Evolutionary conservation across 2,888 invertebrate genomes (phyloP).

Genomic region (Drymonia ruficornis): DNA sequence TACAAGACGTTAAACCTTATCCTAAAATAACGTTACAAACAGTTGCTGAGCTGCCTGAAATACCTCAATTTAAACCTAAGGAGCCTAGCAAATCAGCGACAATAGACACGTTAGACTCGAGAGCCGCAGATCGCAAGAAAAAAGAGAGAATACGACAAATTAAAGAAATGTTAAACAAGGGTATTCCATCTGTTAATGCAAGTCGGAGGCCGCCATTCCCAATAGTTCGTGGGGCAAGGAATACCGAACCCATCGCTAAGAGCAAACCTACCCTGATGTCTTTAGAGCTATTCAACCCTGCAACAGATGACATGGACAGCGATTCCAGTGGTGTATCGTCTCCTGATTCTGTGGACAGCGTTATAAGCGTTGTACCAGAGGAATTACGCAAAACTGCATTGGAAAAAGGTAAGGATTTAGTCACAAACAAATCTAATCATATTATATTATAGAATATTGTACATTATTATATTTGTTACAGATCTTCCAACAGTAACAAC

Average conservation of each 20-base stretch:
- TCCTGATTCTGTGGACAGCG: constrained; percentile 94
- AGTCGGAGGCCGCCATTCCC: constrained; percentile 85
- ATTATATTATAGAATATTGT: not conserved
- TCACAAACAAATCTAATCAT: not conserved
- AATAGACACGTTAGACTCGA: constrained; percentile 72
- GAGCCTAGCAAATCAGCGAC: constrained; percentile 59
- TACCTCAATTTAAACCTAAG: constrained; percentile 83
- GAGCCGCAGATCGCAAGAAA: constrained; percentile 81
- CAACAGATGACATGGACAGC: constrained; percentile 95
- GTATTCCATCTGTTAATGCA: constrained; percentile 86
- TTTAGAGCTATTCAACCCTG: constrained; percentile 94
- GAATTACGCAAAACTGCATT: constrained; percentile 78
- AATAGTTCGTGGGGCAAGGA: constrained; percentile 87
- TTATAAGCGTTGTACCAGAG: constrained; percentile 90
- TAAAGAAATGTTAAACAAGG: constrained; percentile 88
- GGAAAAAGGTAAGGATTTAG: constrained; percentile 70
- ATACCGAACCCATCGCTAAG: constrained; percentile 86
- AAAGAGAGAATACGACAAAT: constrained; percentile 88
- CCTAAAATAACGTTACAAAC: constrained; percentile 86
- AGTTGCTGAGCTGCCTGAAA: constrained; percentile 86
- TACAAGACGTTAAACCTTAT: constrained; percentile 80
- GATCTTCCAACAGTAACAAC: constrained; percentile 50
- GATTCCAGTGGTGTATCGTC: constrained; percentile 95
- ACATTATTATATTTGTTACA: constrained; percentile 42
- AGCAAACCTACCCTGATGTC: constrained; percentile 91